Conservation (phyloP, 2,888 invertebrate genomes). For the Drosophila antonietae region DNA sequence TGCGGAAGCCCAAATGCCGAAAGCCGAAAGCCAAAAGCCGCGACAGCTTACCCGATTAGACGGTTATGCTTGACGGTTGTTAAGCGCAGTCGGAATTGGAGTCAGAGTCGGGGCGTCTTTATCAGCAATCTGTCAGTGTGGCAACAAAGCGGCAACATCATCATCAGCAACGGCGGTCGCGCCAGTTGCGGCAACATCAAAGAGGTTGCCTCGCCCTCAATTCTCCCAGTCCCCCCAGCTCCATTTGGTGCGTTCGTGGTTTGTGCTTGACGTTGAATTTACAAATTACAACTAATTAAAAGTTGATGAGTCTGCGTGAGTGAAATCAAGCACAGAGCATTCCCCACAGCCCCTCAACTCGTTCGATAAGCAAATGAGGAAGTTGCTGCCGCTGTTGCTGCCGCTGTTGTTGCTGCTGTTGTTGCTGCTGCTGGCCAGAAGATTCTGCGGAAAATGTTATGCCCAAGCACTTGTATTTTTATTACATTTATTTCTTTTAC, state of each 20-base stretch:
- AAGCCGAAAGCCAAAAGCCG: constrained; percentile 32
- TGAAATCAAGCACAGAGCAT: constrained; percentile 70
- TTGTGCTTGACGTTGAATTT: constrained; percentile 75
- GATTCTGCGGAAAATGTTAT: constrained; percentile 58
- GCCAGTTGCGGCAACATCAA: constrained; percentile 46
- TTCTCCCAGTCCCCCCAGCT: not conserved
- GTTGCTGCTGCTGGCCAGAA: constrained; percentile 22
- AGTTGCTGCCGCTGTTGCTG: constrained; percentile 12
- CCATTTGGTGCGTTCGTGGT: constrained; percentile 36
- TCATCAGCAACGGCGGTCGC: constrained; percentile 37
- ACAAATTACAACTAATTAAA: constrained; percentile 83
- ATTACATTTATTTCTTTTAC: constrained; percentile 31
- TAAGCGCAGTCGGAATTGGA: not conserved
- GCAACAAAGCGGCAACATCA: constrained; percentile 56
- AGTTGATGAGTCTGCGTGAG: constrained; percentile 82
- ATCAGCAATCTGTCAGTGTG: constrained; percentile 76
- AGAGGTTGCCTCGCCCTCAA: constrained; percentile 16
- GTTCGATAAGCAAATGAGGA: constrained; percentile 71
- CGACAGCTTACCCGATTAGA: constrained; percentile 53
- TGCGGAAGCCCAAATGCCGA: constrained; percentile 34
- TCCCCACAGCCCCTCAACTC: constrained; percentile 1
- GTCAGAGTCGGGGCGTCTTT: constrained; percentile 34
- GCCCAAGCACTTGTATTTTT: constrained; percentile 31
- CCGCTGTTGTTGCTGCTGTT: not conserved
- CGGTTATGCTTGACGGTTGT: constrained; percentile 16